Evolutionary conservation across 2,888 invertebrate genomes (phyloP).

Genomic region (Rotaria macrura): DNA sequence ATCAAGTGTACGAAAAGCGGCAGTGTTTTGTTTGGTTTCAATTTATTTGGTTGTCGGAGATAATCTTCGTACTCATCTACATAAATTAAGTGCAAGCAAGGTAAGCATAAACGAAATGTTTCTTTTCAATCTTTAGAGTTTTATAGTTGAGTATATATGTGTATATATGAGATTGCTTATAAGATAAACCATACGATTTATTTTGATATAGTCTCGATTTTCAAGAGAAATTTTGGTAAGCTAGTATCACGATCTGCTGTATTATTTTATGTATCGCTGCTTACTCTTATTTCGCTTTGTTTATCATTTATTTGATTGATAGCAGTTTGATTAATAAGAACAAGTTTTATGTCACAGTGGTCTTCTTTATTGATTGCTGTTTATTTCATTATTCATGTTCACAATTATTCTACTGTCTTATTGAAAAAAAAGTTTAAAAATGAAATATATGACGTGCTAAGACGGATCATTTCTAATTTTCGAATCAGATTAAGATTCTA

Average conservation of each 20-base stretch:
- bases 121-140: too few species aligned
- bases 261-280: neutral
- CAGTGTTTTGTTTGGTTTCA: conserved; percentile 91
- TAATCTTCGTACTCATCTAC: conserved; percentile 20
- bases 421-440: too few species aligned
- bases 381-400: too few species aligned
- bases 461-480: too few species aligned
- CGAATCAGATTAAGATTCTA: too few species aligned
- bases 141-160: neutral
- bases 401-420: too few species aligned
- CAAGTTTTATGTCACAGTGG: too few species aligned
- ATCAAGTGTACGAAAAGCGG: conserved; percentile 83
- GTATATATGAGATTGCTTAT: too few species aligned
- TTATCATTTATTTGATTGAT: neutral
- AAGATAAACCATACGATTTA: neutral
- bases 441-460: too few species aligned
- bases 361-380: too few species aligned
- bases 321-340: too few species aligned
- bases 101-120: too few species aligned
- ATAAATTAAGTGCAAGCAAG: conserved; percentile 32
- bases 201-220: neutral
- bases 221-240: neutral
- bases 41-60: conserved; percentile 79
- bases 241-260: neutral
- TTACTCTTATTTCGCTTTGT: neutral